phyloP scores from a whole-genome alignment of 2,888 invertebrate species.

The Cyaniris semiargus region DNA sequence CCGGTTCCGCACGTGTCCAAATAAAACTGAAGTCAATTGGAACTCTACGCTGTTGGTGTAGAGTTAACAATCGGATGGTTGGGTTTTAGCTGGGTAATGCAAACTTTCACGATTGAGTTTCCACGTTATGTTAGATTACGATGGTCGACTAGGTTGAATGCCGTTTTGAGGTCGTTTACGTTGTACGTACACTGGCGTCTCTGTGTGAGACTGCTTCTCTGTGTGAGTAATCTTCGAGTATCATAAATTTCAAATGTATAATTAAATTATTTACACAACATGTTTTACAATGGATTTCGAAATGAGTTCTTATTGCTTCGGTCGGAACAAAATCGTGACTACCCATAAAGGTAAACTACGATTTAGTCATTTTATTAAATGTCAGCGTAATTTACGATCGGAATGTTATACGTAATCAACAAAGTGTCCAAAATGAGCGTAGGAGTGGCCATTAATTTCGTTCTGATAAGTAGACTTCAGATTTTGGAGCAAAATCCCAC shows the following conservation, averaged over 20 bases:
- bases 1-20: conserved; percentile 76
- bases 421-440: conserved; percentile 12
- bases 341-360: conserved; percentile 3
- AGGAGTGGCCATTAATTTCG: background rate
- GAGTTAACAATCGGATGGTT: conserved; percentile 35
- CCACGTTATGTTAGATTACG: conserved; percentile 75
- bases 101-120: conserved; percentile 76
- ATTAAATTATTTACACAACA: conserved; percentile 68
- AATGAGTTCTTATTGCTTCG: conserved; percentile 43
- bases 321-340: conserved; percentile 24
- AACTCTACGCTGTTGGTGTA: conserved; percentile 47
- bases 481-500: conserved; percentile 7
- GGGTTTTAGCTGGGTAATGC: conserved; percentile 50
- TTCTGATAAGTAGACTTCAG: background rate
- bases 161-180: conserved; percentile 78
- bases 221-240: conserved; percentile 57
- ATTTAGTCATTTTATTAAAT: conserved; percentile 27
- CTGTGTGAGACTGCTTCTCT: conserved; percentile 51
- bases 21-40: conserved; percentile 51
- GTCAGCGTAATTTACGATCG: conserved; percentile 18
- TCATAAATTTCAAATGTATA: conserved; percentile 52
- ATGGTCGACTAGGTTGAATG: conserved; percentile 75
- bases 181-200: conserved; percentile 57
- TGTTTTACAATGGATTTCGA: conserved; percentile 60
- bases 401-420: conserved; percentile 6